Evolutionary conservation across 2,797 vertebrate genomes (phyloP).

Genomic region (Muraenolepis orangiensis): DNA sequence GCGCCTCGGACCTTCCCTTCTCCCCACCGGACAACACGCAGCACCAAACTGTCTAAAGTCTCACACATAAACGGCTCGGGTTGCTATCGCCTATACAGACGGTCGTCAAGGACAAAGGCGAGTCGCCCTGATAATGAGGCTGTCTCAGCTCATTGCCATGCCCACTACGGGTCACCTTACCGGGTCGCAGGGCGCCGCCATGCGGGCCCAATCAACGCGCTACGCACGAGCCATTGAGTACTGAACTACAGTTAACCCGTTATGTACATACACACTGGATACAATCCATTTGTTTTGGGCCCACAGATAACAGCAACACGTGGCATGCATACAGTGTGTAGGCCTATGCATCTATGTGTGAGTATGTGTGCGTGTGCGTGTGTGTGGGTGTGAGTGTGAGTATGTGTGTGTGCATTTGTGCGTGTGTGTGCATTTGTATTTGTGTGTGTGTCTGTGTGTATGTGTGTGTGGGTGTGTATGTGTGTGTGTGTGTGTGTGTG

Average conservation of each 20-base stretch:
- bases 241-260: not conserved
- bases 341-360: not conserved
- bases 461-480: too few species aligned
- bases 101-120: slow-evolving; percentile 1
- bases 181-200: not conserved
- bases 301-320: not conserved
- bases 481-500: too few species aligned
- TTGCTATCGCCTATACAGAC: too few species aligned
- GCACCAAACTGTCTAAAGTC: slow-evolving; percentile 1
- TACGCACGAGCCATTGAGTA: not conserved
- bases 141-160: not conserved
- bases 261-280: not conserved
- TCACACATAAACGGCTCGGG: too few species aligned
- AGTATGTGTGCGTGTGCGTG: too few species aligned
- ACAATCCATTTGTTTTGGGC: not conserved
- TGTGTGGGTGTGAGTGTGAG: too few species aligned
- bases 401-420: too few species aligned
- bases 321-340: not conserved
- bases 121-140: not conserved
- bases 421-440: too few species aligned
- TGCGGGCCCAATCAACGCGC: not conserved
- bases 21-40: not conserved
- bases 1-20: not conserved
- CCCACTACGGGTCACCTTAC: not conserved
- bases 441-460: too few species aligned